phyloP scores from a whole-genome alignment of 2,797 vertebrate genomes.

The Gymnoscopelus microlampas region DNA sequence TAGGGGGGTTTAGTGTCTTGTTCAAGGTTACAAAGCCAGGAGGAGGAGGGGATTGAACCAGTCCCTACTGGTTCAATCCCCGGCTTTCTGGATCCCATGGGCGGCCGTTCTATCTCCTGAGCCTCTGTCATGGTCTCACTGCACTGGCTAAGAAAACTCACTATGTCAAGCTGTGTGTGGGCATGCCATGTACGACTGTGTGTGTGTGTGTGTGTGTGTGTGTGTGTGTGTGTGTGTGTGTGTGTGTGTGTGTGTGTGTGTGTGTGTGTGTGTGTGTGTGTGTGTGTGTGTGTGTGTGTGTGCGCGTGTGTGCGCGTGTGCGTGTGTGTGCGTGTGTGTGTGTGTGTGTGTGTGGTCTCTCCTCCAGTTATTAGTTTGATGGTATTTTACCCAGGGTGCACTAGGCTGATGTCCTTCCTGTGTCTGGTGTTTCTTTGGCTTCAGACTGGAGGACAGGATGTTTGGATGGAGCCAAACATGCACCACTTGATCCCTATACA shows the following conservation, averaged over 20 bases:
- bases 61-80: no score
- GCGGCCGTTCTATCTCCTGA: no score
- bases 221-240: neutral
- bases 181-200: no score
- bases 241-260: neutral
- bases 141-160: neutral
- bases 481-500: no score
- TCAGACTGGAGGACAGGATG: neutral
- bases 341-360: neutral
- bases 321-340: neutral
- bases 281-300: no score
- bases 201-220: no score
- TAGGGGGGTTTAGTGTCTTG: no score
- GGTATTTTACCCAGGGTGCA: constrained; percentile 13
- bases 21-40: no score
- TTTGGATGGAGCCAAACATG: neutral
- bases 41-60: no score
- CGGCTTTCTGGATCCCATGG: no score
- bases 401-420: constrained; percentile 13
- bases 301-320: no score
- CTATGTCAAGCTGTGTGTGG: neutral
- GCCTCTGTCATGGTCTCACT: neutral
- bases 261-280: no score
- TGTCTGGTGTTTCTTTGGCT: neutral
- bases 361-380: constrained; percentile 25